Evolutionary conservation across 2,113 vertebrate genomes (phyloP).

Genomic region (Nymphicus hollandicus): DNA sequence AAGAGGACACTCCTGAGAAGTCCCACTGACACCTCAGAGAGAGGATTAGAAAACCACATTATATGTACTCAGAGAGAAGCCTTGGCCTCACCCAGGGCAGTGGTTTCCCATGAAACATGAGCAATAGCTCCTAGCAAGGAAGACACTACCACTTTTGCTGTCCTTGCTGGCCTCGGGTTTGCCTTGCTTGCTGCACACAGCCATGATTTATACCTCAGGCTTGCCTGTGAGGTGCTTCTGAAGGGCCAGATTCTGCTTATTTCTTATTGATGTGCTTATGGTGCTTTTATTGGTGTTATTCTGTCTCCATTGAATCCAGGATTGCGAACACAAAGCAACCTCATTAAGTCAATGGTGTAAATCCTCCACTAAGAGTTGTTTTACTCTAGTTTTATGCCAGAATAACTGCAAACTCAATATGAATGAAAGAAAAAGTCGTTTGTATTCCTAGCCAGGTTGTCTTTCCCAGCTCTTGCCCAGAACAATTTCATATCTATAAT

Average conservation of each 20-base stretch:
- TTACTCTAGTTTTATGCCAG: not conserved
- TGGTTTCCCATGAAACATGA: not conserved
- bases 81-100: not conserved
- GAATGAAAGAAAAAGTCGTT: not conserved
- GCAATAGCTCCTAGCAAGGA: not conserved
- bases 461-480: not conserved
- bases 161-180: not conserved
- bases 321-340: not conserved
- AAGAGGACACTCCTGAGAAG: not conserved
- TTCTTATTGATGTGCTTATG: not conserved
- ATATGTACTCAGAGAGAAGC: not conserved
- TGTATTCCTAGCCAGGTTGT: not conserved
- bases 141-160: not conserved
- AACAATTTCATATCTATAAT: constrained; percentile 21
- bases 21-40: not conserved
- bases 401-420: not conserved
- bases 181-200: not conserved
- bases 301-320: not conserved
- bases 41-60: not conserved
- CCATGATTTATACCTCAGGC: not conserved
- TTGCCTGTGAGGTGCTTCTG: not conserved
- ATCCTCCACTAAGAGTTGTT: not conserved
- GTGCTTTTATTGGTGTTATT: not conserved
- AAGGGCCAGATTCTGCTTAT: not conserved
- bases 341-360: not conserved